Conservation (phyloP, 37 sponge, comb jelly and placozoan species). For the Dysidea cf. avara region DNA sequence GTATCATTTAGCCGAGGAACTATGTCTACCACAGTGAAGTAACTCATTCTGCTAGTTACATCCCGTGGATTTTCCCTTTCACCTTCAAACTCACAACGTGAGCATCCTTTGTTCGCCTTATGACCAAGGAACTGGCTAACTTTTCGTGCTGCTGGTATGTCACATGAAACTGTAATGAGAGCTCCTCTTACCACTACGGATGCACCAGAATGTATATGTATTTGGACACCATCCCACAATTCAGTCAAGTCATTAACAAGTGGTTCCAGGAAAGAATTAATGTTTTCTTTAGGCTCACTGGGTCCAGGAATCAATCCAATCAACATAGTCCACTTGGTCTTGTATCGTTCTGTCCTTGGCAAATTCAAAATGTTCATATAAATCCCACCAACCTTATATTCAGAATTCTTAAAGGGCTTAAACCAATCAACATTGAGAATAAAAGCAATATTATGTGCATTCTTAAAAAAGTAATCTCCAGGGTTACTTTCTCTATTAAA, state of each 20-base stretch:
- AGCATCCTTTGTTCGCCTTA: neutral
- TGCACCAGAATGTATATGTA: neutral
- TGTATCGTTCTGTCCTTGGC: neutral
- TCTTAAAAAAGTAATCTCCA: too few relatives aligned
- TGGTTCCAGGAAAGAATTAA: constrained; percentile 1
- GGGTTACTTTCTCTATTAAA: too few relatives aligned
- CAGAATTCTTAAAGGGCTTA: constrained; percentile 5
- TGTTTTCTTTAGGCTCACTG: constrained; percentile 2
- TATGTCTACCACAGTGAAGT: neutral
- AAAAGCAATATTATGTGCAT: constrained; percentile 3
- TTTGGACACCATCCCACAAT: neutral
- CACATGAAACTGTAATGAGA: constrained; percentile 1
- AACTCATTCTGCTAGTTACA: constrained; percentile 2
- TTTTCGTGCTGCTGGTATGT: neutral
- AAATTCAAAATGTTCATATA: neutral
- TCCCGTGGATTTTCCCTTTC: neutral
- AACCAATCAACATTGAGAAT: constrained; percentile 7
- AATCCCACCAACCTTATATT: neutral
- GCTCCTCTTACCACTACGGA: constrained; percentile 4
- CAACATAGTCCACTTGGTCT: constrained; percentile 5
- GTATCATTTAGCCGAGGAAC: neutral
- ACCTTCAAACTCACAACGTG: constrained; percentile 1
- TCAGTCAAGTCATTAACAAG: neutral
- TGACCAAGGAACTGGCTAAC: neutral
- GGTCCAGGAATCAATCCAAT: constrained; percentile 6